A percentile compares a stretch with the other conserved stretches of the same genome.
These are phyloP conservation scores for Cosmia trapezina DNA, from an alignment of 2,888 invertebrate genomes.

Conservation along the genomic window DNA sequence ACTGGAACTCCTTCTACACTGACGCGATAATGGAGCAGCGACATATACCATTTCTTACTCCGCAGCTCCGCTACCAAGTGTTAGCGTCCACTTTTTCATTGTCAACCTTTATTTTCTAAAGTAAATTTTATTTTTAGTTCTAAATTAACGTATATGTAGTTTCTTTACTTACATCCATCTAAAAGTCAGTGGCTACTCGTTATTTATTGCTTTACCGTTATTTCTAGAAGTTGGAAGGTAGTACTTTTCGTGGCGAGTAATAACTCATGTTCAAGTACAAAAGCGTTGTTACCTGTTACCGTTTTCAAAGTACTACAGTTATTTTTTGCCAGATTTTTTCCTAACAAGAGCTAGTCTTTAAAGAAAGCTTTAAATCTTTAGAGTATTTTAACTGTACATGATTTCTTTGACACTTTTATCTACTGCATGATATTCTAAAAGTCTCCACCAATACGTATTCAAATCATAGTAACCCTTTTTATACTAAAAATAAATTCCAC, in stretches of 20 bases:
- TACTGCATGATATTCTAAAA: not conserved
- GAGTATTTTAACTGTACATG: not conserved
- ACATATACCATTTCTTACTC: conserved; percentile 62
- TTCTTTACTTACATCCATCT: conserved; percentile 44
- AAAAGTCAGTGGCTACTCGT: conserved; percentile 18
- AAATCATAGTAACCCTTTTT: not conserved
- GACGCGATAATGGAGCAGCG: conserved; percentile 55
- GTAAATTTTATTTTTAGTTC: conserved; percentile 60
- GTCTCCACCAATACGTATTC: not conserved
- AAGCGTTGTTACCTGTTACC: conserved; percentile 10
- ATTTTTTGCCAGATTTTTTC: not conserved
- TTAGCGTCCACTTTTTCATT: conserved; percentile 56
- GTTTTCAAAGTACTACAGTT: not conserved
- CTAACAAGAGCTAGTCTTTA: not conserved
- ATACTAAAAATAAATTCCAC: not conserved
- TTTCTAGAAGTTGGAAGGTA: conserved; percentile 12
- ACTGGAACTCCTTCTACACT: conserved; percentile 35
- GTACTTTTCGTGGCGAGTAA: conserved; percentile 1
- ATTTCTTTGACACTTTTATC: not conserved
- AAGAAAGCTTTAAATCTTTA: not conserved
- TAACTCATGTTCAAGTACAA: conserved; percentile 4
- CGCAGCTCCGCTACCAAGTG: conserved; percentile 48
- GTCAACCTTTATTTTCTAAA: conserved; percentile 64
- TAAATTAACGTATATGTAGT: conserved; percentile 49
- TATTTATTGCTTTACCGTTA: conserved; percentile 32